Base-by-base conservation (phyloP, 2,113 vertebrate genomes). In the Malurus melanocephalus region DNA sequence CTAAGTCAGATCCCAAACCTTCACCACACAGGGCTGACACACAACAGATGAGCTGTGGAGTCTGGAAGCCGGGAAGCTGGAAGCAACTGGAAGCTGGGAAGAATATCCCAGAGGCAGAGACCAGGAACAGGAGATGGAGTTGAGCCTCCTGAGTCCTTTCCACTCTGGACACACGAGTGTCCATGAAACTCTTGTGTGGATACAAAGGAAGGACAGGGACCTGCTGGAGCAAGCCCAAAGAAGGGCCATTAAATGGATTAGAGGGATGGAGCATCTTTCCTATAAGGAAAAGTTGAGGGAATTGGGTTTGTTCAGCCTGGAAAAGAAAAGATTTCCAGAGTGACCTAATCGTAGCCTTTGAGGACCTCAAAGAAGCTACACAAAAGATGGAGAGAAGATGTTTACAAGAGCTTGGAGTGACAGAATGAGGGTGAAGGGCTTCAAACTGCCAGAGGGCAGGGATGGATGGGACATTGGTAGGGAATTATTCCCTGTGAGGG, bases 121-220 rank as follows among this genome's bases (percentile, higher is more conserved):
- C 3, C 20, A 56, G 38, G 33, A 32, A 7, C 0, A 69, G 77
- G 48, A 59, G 73, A 27, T 23, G 35, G 16, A 59, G 13, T 22
- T 65, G 33, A 52, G 5, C 27, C 42, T 14, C 0, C 7, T 45
- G 30, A 7, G n/a, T 40, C 8, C 75, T n/a, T 68, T 42, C 35
- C 16, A 19, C 16, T 35, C 16, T 7, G 35, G 6, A 26, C 22
- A 22, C 8, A 16, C 7, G 24, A 18, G 7, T 16, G 22, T 67
- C 35, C 30, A 9, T 2, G 6, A 67, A 61, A 51, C 4, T 49
- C 9, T n/a, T 23, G 20, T 30, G 40, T 1, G 27, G 59, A 28
- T n/a, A 23, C 61, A 8, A 0, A 1, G 53, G 28, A 46, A 67
- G 46, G 40, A 33, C 23, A 3, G 6, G 40, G 45, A 52, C 1